Evolutionary conservation across 2,888 invertebrate species (phyloP), one percentile per base, ranked within the genome.

Genomic region (Dione juno): DNA sequence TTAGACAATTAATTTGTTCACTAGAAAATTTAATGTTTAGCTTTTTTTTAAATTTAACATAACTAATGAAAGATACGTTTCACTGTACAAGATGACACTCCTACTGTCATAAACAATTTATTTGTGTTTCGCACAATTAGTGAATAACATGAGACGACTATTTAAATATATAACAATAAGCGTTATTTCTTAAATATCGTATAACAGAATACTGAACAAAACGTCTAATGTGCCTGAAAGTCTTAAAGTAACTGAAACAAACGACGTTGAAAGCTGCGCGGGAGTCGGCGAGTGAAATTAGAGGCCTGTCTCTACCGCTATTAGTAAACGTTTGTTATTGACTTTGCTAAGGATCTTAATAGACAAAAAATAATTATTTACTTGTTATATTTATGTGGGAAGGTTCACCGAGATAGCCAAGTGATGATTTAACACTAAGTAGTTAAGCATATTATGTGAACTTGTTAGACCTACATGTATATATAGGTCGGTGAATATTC

Each of bases 171-270:
- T 45, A 48, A 11, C 8, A 14, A 14, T 45, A n/a, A 11, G 28
- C 2, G 5, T 28, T 21, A 16, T 13, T 35, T 63, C 19, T 50
- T 37, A 40, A 54, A n/a, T n/a, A 37, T 54, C 14, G 9, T 50
- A 5, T 40, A 40, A 50, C 19, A 57, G 41, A 63, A 79, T 80
- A 77, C 76, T 75, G 37, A 52, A 67, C n/a, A 67, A 14, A 6
- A 70, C 70, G 70, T 70, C 75, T 75, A 41, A 73, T 54, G 73
- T 67, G 76, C 74, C 65, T 73, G 73, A 73, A 72, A 61, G 74
- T 75, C 68, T 76, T 77, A 79, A 77, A 76, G 76, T 72, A 68
- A 87, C 87, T 88, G 84, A 83, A 84, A 81, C 73, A 63, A 70
- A 77, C 83, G 77, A 78, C 74, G 74, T 77, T 80, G 78, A 80